Conservation (phyloP, 53 echinoderm and acorn worm species). For the Astropecten irregularis region DNA sequence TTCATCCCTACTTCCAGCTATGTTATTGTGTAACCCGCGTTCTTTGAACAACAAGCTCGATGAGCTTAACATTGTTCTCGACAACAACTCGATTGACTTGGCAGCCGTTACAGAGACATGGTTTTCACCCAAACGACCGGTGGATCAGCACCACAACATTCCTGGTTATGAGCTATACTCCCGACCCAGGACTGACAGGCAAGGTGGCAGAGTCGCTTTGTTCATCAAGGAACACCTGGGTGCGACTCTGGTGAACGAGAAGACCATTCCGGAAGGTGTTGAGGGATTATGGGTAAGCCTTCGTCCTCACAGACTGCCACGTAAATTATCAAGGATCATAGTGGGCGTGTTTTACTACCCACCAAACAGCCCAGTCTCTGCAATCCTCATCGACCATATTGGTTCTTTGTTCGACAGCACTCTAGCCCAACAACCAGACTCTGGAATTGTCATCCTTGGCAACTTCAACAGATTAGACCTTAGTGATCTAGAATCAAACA, state of each 20-base stretch:
- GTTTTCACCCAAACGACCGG: constrained; percentile 10
- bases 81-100: constrained; percentile 40
- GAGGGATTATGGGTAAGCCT: constrained; percentile 47
- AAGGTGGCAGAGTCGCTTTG: constrained; percentile 47
- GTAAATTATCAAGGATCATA: neutral
- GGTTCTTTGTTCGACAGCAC: constrained; percentile 4
- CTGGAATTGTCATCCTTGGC: constrained; percentile 22
- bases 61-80: constrained; percentile 31
- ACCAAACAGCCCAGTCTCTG: constrained; percentile 30
- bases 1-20: too few species aligned
- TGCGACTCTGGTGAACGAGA: neutral
- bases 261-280: constrained; percentile 20
- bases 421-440: constrained; percentile 19
- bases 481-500: neutral
- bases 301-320: constrained; percentile 43
- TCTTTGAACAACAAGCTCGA: constrained; percentile 62
- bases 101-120: constrained; percentile 45
- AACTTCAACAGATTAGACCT: constrained; percentile 38
- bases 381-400: constrained; percentile 9
- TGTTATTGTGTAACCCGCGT: constrained; percentile 36
- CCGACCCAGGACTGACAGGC: constrained; percentile 38
- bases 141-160: constrained; percentile 24
- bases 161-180: constrained; percentile 21
- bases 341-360: constrained; percentile 43
- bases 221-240: neutral